phyloP scores from a whole-genome alignment of 2,797 vertebrate species.

The Hippocampus kuda region DNA sequence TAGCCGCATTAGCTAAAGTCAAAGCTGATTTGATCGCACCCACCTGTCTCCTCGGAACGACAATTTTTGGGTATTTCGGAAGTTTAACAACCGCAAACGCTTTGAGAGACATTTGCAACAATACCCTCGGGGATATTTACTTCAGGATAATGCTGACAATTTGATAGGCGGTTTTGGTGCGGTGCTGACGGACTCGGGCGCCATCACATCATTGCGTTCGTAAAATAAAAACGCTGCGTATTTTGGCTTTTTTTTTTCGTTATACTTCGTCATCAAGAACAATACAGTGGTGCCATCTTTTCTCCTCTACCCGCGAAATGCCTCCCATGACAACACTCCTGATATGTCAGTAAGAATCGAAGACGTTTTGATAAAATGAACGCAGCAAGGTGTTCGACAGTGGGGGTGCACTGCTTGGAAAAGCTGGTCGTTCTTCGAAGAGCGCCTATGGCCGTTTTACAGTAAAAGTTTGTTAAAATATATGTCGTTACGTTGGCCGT shows the following conservation, averaged over 20 bases:
- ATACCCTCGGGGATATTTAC: neutral
- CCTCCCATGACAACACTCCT: conserved; percentile 1
- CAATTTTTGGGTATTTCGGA: conserved; percentile 24
- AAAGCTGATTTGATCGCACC: conserved; percentile 11
- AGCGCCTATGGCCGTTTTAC: conserved; percentile 30
- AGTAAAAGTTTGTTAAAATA: conserved; percentile 20
- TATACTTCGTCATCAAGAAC: neutral
- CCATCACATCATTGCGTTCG: conserved; percentile 60
- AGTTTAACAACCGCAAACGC: conserved; percentile 37
- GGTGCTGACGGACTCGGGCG: conserved; percentile 57
- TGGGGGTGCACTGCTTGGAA: conserved; percentile 50
- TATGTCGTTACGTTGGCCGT: conserved; percentile 12
- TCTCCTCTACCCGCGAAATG: neutral
- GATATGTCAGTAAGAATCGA: conserved; percentile 24
- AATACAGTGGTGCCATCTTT: neutral
- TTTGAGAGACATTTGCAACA: neutral
- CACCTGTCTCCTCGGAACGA: conserved; percentile 43
- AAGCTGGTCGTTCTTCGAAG: conserved; percentile 36
- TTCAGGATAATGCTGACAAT: conserved; percentile 15
- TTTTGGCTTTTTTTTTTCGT: conserved; percentile 19
- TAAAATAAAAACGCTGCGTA: conserved; percentile 35
- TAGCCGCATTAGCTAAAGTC: conserved; percentile 34
- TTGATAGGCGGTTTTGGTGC: conserved; percentile 51
- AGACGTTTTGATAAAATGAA: conserved; percentile 54
- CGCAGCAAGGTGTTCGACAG: conserved; percentile 58